phyloP scores from a whole-genome alignment of 35 echinoderm and acorn worm species.

The Ophioderma brevispina region DNA sequence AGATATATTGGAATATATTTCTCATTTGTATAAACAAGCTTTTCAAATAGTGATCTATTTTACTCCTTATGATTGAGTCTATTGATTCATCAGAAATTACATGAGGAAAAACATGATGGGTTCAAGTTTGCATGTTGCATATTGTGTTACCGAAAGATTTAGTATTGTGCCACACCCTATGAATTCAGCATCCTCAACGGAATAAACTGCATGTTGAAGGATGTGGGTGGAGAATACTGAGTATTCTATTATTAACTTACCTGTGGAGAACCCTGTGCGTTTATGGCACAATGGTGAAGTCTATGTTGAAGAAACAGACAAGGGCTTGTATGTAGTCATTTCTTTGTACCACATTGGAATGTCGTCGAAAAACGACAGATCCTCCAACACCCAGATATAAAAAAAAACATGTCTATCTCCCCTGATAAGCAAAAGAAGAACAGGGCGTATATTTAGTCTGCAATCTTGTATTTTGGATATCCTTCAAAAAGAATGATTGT shows the following conservation, averaged over 20 bases:
- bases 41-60: no score
- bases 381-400: conserved; percentile 80
- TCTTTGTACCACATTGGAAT: conserved; percentile 74
- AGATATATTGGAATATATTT: no score
- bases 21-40: no score
- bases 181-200: no score
- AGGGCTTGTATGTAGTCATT: conserved; percentile 91
- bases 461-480: no score
- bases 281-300: conserved; percentile 98
- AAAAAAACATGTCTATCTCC: conserved; percentile 97
- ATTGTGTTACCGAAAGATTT: no score
- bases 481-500: no score
- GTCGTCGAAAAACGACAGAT: conserved; percentile 75
- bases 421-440: conserved; percentile 9
- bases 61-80: no score
- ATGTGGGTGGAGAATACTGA: not conserved
- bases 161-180: no score
- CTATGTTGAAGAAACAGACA: conserved; percentile 97
- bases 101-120: no score
- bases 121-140: no score
- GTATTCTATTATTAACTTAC: conserved; percentile 71
- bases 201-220: not conserved
- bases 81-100: not conserved
- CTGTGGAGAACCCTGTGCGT: conserved; percentile 93
- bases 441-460: no score